These are phyloP conservation scores for Myocastor coypus DNA, from an alignment of 2,113 vertebrate species.

Conservation along the genomic window DNA sequence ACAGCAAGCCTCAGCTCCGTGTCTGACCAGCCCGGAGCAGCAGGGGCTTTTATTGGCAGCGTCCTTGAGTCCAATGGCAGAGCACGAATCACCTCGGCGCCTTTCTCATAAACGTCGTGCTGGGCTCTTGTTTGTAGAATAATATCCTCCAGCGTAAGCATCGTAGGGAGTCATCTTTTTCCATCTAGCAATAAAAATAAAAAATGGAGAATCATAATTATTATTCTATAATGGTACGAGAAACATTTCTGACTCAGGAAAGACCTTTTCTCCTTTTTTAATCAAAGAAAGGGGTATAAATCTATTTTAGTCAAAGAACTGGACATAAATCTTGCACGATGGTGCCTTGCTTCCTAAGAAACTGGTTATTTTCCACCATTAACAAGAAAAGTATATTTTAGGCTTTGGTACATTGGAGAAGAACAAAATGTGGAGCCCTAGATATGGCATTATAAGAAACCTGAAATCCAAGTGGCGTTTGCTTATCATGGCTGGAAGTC, in stretches of 20 bases:
- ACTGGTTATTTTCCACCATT: constrained; percentile 12
- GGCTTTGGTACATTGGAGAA: neutral
- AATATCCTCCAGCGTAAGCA: constrained; percentile 70
- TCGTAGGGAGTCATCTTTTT: constrained; percentile 64
- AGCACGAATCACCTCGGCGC: constrained; percentile 77
- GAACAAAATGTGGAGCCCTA: constrained; percentile 16
- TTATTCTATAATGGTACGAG: constrained; percentile 57
- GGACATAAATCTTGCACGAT: constrained; percentile 5
- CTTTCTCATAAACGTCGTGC: constrained; percentile 81
- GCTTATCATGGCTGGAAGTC: constrained; percentile 28
- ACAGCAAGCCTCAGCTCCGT: neutral
- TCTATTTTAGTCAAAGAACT: constrained; percentile 60
- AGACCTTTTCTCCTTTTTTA: constrained; percentile 58
- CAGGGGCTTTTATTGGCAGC: constrained; percentile 64
- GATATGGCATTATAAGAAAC: neutral
- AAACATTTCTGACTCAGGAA: constrained; percentile 64
- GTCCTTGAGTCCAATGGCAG: constrained; percentile 27
- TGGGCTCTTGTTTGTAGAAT: constrained; percentile 81
- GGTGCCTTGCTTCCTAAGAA: constrained; percentile 44
- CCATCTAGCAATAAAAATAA: constrained; percentile 61
- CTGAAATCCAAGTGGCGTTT: constrained; percentile 6
- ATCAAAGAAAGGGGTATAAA: constrained; percentile 56
- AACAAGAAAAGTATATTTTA: constrained; percentile 8
- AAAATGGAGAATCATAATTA: constrained; percentile 72
- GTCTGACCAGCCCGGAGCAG: neutral